Percentiles rank a stretch among this genome's conserved stretches.
phyloP scores from a whole-genome alignment of 2,797 vertebrate genomes.

The Galago senegalensis region DNA sequence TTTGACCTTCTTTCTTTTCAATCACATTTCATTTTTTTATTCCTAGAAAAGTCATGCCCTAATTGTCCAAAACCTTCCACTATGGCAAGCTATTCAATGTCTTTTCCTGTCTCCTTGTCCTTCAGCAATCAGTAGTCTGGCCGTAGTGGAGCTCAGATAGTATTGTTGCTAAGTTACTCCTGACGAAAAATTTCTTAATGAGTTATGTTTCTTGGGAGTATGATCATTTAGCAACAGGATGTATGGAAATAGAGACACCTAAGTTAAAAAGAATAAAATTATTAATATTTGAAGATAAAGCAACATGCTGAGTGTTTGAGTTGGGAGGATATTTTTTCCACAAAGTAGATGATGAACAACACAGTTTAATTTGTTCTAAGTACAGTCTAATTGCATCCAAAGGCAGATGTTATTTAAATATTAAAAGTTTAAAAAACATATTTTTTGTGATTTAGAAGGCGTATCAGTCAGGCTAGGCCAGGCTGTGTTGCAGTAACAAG shows the following conservation, averaged over 20 bases:
- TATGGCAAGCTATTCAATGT: not conserved
- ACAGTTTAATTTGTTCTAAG: slow-evolving; percentile 2
- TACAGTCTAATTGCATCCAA: not conserved
- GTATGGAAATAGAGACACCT: not conserved
- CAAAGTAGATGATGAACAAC: not conserved
- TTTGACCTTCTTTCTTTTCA: not conserved
- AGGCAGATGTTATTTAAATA: not conserved
- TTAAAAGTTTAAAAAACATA: not conserved
- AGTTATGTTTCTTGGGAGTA: not conserved
- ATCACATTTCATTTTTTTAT: slow-evolving; percentile 30
- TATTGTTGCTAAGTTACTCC: not conserved
- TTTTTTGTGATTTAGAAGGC: not conserved
- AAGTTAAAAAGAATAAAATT: not conserved
- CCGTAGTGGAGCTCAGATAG: not conserved
- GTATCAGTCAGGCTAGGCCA: not conserved
- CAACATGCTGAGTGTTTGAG: not conserved
- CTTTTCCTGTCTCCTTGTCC: not conserved
- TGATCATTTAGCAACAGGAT: not conserved
- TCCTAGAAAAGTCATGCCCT: not conserved
- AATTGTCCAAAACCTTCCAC: not conserved
- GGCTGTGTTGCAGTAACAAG: not conserved
- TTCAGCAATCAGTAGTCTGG: not conserved
- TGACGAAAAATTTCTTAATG: not conserved
- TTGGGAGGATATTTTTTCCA: not conserved
- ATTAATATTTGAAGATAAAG: not conserved